Percentiles rank a stretch among this genome's conserved stretches.
These are phyloP conservation scores for Mustela nigripes DNA, from an alignment of 2,113 vertebrate species.

Conservation along the genomic window DNA sequence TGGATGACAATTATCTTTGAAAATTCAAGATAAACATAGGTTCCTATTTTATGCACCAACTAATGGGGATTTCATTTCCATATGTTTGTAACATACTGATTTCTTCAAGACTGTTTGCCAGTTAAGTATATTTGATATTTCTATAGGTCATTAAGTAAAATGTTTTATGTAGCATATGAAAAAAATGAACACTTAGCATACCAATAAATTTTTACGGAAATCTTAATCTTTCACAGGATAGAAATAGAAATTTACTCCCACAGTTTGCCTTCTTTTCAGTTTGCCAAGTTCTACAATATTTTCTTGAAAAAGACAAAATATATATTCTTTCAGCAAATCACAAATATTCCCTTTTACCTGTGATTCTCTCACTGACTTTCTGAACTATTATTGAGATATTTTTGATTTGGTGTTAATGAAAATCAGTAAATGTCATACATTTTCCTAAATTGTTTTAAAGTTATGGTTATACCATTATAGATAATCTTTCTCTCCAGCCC, in stretches of 20 bases:
- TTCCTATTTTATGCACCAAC: neutral
- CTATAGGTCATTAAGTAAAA: neutral
- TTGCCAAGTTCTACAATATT: slow-evolving; percentile 53
- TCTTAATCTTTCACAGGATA: neutral
- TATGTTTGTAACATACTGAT: neutral
- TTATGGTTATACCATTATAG: neutral
- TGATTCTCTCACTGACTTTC: slow-evolving; percentile 46
- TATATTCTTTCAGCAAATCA: slow-evolving; percentile 15
- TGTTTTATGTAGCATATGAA: neutral
- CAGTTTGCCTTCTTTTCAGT: neutral
- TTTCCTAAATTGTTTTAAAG: neutral
- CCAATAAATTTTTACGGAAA: neutral
- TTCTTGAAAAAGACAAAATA: slow-evolving; percentile 50
- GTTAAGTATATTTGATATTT: neutral
- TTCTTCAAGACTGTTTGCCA: neutral
- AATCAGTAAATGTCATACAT: neutral
- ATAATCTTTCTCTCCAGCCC: neutral
- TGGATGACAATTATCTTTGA: neutral
- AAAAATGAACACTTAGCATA: neutral
- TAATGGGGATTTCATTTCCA: neutral
- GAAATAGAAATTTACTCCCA: slow-evolving; percentile 42
- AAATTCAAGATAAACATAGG: neutral
- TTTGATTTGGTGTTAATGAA: slow-evolving; percentile 20
- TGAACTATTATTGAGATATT: slow-evolving; percentile 32
- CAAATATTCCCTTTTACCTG: neutral